Evolutionary conservation across 2,888 invertebrate genomes (phyloP), one percentile per base, ranked within the genome.

Genomic region (Pachliopta kotzebuea): DNA sequence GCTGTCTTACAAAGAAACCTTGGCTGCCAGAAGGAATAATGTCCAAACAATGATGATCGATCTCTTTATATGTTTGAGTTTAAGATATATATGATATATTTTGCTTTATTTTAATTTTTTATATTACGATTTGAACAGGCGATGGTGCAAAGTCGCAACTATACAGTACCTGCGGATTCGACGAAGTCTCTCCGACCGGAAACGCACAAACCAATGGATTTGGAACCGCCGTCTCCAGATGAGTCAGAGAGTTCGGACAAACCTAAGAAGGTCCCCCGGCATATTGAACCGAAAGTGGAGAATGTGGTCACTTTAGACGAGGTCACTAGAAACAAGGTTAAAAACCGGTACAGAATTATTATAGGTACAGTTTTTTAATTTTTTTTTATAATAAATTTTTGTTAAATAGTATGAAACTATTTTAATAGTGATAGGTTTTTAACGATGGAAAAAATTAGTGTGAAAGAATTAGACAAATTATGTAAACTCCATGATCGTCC

Each of bases 241-340:
- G 64, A 52, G 31, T 63, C 66, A 0, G 68, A 70, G 14, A 72
- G 67, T 67, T 67, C 68, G 2, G 52, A 59, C 60, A 71, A 62
- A 24, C 83, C 83, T 0, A 79, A 74, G 76, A 85, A 83, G 72
- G 63, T 84, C 0, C 90, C 90, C 0, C 70, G 88, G 0, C 92
- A 88, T n/a, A 64, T 92, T 7, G 87, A 90, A 1, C 93, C 92
- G 0, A 83, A 77, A 67, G 58, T 76, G 21, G 78, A 80, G 1
- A 86, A 86, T 4, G 86, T 93, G 50, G 72, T 91, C 0, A 88
- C 87, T 0, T 64, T 93, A 0, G 92, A 92, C 37, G 86, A 90
- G 6, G 84, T 85, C 0, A 92, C 92, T 0, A 82, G 93, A 54
- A 93, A 93, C 65, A 92, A 93, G 69, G 92, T 90, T 76, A 92